Percentiles rank a stretch among this genome's conserved stretches.
These are phyloP conservation scores for Oncorhynchus keta DNA, from an alignment of 2,113 vertebrate species.

Conservation along the genomic window DNA sequence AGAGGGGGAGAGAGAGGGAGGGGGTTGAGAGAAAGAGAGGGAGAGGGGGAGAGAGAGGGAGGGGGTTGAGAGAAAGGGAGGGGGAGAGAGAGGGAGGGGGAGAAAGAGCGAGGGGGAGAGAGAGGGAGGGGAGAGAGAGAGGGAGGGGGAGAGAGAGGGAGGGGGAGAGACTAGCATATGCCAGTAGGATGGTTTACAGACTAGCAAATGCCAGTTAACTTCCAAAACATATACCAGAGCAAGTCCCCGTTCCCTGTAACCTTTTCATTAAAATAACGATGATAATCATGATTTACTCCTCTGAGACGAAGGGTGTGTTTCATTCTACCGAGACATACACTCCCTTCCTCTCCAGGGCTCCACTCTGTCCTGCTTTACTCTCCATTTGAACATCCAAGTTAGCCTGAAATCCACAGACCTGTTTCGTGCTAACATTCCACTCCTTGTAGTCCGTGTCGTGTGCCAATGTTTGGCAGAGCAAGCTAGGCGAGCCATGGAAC, in stretches of 20 bases:
- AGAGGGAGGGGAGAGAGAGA: not conserved
- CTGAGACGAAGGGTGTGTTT: not conserved
- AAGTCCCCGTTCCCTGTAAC: too few species aligned
- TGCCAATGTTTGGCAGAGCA: too few species aligned
- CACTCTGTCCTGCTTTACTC: not conserved
- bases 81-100: too few species aligned
- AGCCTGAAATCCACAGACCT: too few species aligned
- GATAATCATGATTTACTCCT: not conserved
- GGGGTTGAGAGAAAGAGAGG: too few species aligned
- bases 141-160: not conserved
- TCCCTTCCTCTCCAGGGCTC: not conserved
- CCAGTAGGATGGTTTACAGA: not conserved
- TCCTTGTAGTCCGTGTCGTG: too few species aligned
- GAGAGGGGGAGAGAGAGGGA: too few species aligned
- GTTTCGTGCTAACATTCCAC: too few species aligned
- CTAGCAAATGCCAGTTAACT: not conserved
- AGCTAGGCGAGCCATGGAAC: too few species aligned
- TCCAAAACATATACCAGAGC: not conserved
- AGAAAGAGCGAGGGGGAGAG: not conserved
- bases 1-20: not conserved
- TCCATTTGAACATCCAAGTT: not conserved
- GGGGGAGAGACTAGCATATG: not conserved
- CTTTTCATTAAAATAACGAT: not conserved
- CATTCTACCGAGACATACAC: not conserved
- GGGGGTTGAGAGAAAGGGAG: too few species aligned